phyloP scores from a whole-genome alignment of 2,113 vertebrate genomes.

The Ceyx cyanopectus region DNA sequence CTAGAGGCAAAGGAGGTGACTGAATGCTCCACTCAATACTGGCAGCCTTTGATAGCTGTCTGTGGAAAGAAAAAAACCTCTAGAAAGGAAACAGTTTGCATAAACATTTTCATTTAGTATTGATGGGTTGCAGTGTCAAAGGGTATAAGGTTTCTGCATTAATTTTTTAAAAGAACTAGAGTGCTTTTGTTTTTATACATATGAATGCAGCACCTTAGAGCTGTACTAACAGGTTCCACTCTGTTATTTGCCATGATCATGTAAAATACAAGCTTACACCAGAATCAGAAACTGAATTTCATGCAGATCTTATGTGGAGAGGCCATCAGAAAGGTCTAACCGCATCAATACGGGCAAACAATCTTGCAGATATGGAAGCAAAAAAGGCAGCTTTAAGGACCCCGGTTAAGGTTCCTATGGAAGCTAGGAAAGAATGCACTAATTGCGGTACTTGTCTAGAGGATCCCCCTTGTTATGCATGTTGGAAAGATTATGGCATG shows the following conservation, averaged over 20 bases:
- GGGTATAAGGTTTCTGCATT: background rate
- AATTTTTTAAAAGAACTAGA: background rate
- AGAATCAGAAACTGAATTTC: background rate
- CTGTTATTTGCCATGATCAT: background rate
- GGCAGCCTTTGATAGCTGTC: background rate
- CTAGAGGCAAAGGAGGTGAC: constrained; percentile 22
- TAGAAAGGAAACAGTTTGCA: background rate
- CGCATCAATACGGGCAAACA: no score
- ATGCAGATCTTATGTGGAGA: no score
- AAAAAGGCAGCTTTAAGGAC: no score
- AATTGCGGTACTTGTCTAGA: no score
- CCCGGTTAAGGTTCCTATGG: no score
- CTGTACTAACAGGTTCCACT: background rate
- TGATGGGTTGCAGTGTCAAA: background rate
- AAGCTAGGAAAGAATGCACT: no score
- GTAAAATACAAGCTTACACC: background rate
- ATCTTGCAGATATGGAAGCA: no score
- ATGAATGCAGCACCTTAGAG: background rate
- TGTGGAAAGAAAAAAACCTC: background rate
- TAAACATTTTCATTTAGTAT: background rate
- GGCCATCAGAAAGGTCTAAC: no score
- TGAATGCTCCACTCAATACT: background rate
- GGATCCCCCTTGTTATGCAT: no score
- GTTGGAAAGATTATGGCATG: no score
- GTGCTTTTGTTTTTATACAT: background rate